A percentile compares a stretch with the other conserved stretches of the same genome.
These are phyloP conservation scores for Lepilemur septentrionalis DNA, from an alignment of 2,797 vertebrate species.

Conservation along the genomic window DNA sequence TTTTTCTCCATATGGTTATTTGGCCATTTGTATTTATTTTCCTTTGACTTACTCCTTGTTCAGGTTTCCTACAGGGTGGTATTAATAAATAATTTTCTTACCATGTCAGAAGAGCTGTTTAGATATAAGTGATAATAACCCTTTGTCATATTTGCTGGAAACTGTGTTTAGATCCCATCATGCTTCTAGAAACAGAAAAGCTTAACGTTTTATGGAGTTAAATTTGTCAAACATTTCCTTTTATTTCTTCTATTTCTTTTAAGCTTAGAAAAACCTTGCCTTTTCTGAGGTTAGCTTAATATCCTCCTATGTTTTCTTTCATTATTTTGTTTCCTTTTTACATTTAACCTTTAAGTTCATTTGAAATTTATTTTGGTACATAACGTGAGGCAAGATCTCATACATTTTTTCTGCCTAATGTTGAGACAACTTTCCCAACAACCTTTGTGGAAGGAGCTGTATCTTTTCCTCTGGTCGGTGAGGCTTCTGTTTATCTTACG, in stretches of 20 bases:
- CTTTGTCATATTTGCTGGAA: background rate
- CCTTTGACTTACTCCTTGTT: background rate
- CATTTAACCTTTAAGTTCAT: constrained; percentile 40
- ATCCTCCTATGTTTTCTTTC: background rate
- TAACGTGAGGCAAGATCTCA: background rate
- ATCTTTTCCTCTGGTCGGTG: background rate
- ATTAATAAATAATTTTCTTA: background rate
- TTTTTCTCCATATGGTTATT: background rate
- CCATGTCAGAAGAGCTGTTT: background rate
- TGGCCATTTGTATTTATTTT: background rate
- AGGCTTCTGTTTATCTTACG: background rate
- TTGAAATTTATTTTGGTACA: constrained; percentile 46
- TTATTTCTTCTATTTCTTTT: background rate
- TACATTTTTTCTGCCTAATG: background rate
- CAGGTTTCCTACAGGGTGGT: background rate
- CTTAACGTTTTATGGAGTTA: background rate
- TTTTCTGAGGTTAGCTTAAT: background rate
- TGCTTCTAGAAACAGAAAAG: background rate
- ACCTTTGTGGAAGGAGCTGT: background rate
- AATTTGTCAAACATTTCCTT: background rate
- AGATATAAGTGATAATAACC: background rate
- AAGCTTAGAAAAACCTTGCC: constrained; percentile 1
- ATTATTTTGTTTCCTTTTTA: background rate
- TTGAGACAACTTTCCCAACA: background rate
- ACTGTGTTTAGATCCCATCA: background rate